phyloP scores from a whole-genome alignment of 2,113 vertebrate species.

The Labeo rohita region DNA sequence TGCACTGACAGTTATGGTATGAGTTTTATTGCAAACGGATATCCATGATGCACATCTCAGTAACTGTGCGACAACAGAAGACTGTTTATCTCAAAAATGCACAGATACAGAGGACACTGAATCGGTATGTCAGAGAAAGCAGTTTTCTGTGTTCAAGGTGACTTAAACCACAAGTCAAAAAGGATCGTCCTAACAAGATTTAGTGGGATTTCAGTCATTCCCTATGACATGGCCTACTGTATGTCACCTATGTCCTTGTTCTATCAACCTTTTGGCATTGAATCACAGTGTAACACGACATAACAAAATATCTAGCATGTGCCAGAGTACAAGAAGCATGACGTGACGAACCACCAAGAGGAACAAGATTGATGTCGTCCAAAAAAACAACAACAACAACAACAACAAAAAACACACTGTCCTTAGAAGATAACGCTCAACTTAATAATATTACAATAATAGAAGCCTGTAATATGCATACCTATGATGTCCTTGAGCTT shows the following conservation, averaged over 20 bases:
- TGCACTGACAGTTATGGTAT: conserved; percentile 1
- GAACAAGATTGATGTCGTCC: conserved; percentile 35
- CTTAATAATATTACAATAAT: not conserved
- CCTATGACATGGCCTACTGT: conserved; percentile 10
- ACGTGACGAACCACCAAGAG: conserved; percentile 46
- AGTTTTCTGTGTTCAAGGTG: not conserved
- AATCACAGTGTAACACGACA: conserved; percentile 59
- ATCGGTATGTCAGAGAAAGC: not conserved
- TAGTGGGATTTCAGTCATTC: conserved; percentile 6
- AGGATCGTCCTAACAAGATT: not conserved
- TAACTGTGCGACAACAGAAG: not conserved
- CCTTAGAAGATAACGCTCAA: conserved; percentile 1
- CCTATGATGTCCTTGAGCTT: conserved; percentile 41
- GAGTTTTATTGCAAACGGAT: not conserved
- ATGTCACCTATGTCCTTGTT: conserved; percentile 27
- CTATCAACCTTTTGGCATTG: conserved; percentile 34
- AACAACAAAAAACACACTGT: conserved; percentile 25
- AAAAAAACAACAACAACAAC: conserved; percentile 8
- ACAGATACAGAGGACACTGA: conserved; percentile 19
- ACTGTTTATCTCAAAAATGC: not conserved
- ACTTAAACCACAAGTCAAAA: not conserved
- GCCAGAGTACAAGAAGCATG: conserved; percentile 35
- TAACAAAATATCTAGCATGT: conserved; percentile 48
- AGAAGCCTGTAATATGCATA: not conserved
- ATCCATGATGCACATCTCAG: conserved; percentile 25